Evolutionary conservation across 2,113 vertebrate species (phyloP), one percentile per base, ranked within the genome.

Genomic region (Thinocorus orbignyianus): DNA sequence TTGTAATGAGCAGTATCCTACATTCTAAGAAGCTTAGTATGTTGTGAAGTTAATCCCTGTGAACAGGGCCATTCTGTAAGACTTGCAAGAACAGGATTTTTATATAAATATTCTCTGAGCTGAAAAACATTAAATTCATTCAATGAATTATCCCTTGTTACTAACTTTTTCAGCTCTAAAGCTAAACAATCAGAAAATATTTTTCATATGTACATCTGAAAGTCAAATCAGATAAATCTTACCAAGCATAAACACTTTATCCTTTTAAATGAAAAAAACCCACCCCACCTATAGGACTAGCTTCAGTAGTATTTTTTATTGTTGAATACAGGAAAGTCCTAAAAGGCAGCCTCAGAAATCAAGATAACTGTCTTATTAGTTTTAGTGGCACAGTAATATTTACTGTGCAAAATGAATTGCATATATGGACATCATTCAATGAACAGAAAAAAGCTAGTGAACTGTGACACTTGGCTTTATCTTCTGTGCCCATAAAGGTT

Each of bases 111-210:
- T 91, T 89, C 58, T 81, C 24, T 93, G 54, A 92, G 22, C 12
- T 88, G 69, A 86, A 91, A 94, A 69, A n/a, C 33, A 35, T 64
- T 89, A 83, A 55, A 42, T 52, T 93, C 35, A 60, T 70, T 86
- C 41, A 74, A 33, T 89, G 82, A 91, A 85, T 95, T 91, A 91
- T 93, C 86, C 18, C 89, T 77, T n/a, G 4, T 61, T 79, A 82
- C 17, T 62, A 90, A 66, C 25, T 74, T 94, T 84, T 65, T 80
- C 77, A 86, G 13, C 30, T 85, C 51, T 57, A 31, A 91, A 90
- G 58, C 15, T 81, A 71, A 89, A 86, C 35, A 92, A 77, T 77
- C 31, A 90, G 24, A 92, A 78, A 77, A 82, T 74, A 65, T 55
- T 66, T 65, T 92, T 51, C 3, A 79, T 65, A 49, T n/a, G 24